These are phyloP conservation scores for Pterocles orientalis DNA, from an alignment of 2,113 vertebrate species.

Conservation along the genomic window DNA sequence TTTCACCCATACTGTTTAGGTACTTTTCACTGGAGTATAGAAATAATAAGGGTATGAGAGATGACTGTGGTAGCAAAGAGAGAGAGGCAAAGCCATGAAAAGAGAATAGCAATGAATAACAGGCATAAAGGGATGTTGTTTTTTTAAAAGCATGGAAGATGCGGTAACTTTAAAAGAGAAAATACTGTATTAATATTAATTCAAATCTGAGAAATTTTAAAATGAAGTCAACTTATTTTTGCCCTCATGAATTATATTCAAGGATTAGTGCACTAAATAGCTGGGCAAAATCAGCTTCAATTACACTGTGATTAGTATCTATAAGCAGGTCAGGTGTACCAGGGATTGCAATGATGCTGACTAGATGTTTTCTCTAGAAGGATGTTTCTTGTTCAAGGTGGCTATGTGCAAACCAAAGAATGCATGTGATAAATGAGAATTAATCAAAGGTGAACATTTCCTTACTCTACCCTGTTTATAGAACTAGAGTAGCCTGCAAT, in stretches of 20 bases:
- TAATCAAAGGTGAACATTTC: background rate
- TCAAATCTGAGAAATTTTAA: background rate
- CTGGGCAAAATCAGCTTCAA: background rate
- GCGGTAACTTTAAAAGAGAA: background rate
- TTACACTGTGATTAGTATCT: background rate
- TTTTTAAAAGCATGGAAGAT: background rate
- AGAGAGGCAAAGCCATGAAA: background rate
- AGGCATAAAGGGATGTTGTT: background rate
- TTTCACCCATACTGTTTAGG: background rate
- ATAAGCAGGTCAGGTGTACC: background rate
- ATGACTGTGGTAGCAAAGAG: background rate
- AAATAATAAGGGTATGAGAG: background rate
- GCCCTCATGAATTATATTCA: background rate
- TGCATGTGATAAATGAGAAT: background rate
- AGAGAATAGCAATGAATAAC: background rate
- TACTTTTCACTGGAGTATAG: background rate
- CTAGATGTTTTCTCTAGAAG: background rate
- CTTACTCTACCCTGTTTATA: background rate
- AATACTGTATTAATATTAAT: background rate
- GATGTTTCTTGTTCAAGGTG: constrained; percentile 1
- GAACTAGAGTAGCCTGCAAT: background rate
- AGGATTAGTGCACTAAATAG: background rate
- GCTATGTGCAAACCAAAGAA: background rate
- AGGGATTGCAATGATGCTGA: background rate
- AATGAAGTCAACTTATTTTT: background rate